Base-by-base conservation (phyloP, 1,140 invertebrate genomes). In the Drosophila takahashii region DNA sequence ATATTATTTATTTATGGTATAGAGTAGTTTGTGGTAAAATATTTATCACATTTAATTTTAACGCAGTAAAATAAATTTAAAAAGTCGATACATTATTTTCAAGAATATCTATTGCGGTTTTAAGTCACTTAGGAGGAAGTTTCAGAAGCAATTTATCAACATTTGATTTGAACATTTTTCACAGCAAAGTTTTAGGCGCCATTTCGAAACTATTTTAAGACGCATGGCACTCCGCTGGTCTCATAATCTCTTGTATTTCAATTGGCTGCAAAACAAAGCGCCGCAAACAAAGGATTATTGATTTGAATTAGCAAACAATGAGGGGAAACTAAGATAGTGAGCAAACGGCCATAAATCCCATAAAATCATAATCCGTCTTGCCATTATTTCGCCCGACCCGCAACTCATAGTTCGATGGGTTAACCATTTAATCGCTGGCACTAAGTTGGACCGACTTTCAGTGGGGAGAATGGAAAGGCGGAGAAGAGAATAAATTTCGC, bases 401-500 rank as follows among this genome's bases (percentile, higher is more conserved):
- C 18, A 26, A 7, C 29, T 10, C 10, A 15, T 39, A 29, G 58
- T 64, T 37, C 11, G 26, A 18, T 47, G 27, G 50, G 34, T 34
- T 70, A 48, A 53, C 22, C 5, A 13, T 29, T 41, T 45, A 29
- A 32, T 45, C 9, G n/a, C 13, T 39, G 32, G n/a, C 42, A 32
- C 22, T 32, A 41, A 51, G 45, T 44, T 18, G 41, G 36, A 15
- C 58, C 58, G 13, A 13, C 41, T 37, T 16, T 48, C 10, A 13
- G 6, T 15, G 2, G 10, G 4, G 9, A 37, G 29, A 45, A 69
- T 8, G 9, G 29, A 45, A 69, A 5, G 9, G 37, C 8, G 7
- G 9, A 39, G 64, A 69, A 67, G 44, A 45, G 65, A 70, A 71
- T 70, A 57, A 15, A 47, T 57, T 70, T 57, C 13, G 22, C 26